These are phyloP conservation scores for Aythya baeri DNA, from an alignment of 2,113 vertebrate genomes.

Conservation along the genomic window DNA sequence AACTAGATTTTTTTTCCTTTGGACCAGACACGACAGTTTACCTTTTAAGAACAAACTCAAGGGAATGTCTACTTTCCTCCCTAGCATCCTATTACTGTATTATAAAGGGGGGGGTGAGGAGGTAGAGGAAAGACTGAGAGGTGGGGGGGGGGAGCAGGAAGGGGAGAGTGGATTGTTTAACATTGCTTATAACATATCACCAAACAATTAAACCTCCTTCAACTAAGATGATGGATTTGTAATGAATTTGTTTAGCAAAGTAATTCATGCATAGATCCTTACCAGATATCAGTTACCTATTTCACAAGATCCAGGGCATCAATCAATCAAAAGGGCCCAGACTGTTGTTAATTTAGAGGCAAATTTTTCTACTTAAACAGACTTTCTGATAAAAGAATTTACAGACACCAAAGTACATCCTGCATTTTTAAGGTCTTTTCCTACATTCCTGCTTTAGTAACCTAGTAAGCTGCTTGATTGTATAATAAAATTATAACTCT, in stretches of 20 bases:
- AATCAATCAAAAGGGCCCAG: background rate
- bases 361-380: background rate
- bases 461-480: background rate
- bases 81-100: constrained; percentile 25
- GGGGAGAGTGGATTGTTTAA: background rate
- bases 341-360: background rate
- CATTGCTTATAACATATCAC: background rate
- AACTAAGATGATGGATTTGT: constrained; percentile 41
- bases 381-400: background rate
- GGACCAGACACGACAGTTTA: background rate
- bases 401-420: background rate
- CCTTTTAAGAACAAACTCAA: constrained; percentile 21
- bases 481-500: background rate
- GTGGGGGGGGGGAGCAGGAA: background rate
- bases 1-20: constrained; percentile 31
- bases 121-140: no score
- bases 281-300: constrained; percentile 32
- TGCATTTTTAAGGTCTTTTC: background rate
- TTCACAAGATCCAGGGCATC: background rate
- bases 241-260: constrained; percentile 44
- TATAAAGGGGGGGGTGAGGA: background rate
- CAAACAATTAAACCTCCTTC: constrained; percentile 53
- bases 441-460: background rate
- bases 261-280: constrained; percentile 45
- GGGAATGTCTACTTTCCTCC: constrained; percentile 2